phyloP scores from a whole-genome alignment of 1,140 invertebrate species.

The Ooceraea biroi region DNA sequence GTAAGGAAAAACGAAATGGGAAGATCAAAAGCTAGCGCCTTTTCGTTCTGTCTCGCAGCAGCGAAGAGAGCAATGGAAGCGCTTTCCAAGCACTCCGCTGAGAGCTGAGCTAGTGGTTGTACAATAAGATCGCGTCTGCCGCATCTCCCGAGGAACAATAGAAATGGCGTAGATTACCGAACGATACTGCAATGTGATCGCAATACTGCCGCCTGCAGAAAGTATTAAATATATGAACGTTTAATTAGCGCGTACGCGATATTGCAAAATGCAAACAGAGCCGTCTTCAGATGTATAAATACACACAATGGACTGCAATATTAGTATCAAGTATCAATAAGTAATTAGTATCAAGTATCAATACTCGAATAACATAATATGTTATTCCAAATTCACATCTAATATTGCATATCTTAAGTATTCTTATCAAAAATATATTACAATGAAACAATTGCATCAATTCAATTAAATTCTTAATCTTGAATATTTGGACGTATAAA shows the following conservation, averaged over 20 bases:
- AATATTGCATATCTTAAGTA: no score
- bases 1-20: conserved; percentile 16
- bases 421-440: no score
- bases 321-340: background rate
- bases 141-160: conserved; percentile 16
- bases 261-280: background rate
- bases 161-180: conserved; percentile 8
- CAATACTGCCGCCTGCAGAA: background rate
- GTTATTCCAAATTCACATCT: no score
- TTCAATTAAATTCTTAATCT: no score
- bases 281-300: background rate
- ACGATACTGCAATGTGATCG: conserved; percentile 33
- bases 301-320: background rate
- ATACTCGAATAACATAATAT: no score
- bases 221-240: background rate
- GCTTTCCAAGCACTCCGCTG: background rate
- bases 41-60: conserved; percentile 21
- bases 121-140: conserved; percentile 24
- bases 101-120: conserved; percentile 3
- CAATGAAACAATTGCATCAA: no score
- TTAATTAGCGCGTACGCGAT: conserved; percentile 3
- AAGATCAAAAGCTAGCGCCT: conserved; percentile 43
- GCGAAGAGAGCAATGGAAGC: conserved; percentile 1
- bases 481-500: no score
- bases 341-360: no score